phyloP scores from a whole-genome alignment of 2,888 invertebrate species.

The Girardia tigrina region DNA sequence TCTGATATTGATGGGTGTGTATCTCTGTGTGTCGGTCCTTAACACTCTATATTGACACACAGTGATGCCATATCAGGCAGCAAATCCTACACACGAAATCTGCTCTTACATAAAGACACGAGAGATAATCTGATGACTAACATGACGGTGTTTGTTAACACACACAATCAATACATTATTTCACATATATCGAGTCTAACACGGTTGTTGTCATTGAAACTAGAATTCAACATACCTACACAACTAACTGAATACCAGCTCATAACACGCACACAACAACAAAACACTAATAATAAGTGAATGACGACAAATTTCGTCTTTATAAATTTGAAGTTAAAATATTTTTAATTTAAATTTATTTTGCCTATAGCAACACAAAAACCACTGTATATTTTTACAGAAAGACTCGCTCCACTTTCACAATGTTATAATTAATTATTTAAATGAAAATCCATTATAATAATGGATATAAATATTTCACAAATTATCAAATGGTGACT shows the following conservation, averaged over 20 bases:
- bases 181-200: slow-evolving; percentile 12
- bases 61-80: background rate
- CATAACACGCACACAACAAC: slow-evolving; percentile 17
- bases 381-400: background rate
- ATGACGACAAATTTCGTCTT: slow-evolving; percentile 15
- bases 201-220: background rate
- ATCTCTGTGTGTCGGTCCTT: background rate
- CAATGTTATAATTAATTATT: background rate
- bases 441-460: background rate
- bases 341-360: background rate
- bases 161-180: slow-evolving; percentile 11
- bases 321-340: background rate
- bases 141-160: background rate
- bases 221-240: slow-evolving; percentile 7
- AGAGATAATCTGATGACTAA: slow-evolving; percentile 14
- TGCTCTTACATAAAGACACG: slow-evolving; percentile 14
- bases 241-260: slow-evolving; percentile 1
- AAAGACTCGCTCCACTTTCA: background rate
- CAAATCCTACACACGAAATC: background rate
- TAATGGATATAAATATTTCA: background rate
- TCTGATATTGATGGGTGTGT: background rate
- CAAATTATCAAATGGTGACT: too few species aligned
- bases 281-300: slow-evolving; percentile 12
- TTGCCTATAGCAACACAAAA: background rate
- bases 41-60: background rate